phyloP scores from a whole-genome alignment of 2,888 invertebrate species.

The Arrhopalites spinosus region DNA sequence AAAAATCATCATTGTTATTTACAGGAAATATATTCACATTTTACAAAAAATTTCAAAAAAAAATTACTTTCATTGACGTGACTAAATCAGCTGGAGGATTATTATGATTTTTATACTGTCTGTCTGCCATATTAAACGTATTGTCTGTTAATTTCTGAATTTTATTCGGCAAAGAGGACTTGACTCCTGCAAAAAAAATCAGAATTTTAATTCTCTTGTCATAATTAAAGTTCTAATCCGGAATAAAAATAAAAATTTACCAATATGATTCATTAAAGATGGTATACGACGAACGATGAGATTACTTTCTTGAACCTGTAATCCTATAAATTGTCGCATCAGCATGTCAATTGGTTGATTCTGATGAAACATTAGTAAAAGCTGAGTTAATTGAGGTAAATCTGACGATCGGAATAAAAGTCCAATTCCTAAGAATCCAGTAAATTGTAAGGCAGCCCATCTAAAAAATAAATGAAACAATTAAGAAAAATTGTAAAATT shows the following conservation, averaged over 20 bases:
- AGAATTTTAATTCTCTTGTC: no score
- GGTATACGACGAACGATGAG: constrained; percentile 56
- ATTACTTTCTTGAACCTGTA: constrained; percentile 51
- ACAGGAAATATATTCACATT: no score
- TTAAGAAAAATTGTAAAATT: not conserved
- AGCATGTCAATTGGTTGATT: constrained; percentile 57
- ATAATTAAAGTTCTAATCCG: no score
- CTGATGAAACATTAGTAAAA: constrained; percentile 57
- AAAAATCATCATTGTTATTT: not conserved
- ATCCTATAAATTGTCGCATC: constrained; percentile 56
- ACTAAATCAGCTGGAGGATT: constrained; percentile 59
- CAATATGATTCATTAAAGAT: constrained; percentile 58
- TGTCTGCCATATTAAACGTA: constrained; percentile 55
- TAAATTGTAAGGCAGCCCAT: constrained; percentile 59
- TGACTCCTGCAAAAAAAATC: constrained; percentile 55
- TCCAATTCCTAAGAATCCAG: constrained; percentile 59
- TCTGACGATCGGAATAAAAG: constrained; percentile 57
- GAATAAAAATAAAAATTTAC: no score
- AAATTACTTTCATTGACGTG: constrained; percentile 57
- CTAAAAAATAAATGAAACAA: not conserved
- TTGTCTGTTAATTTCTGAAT: constrained; percentile 58
- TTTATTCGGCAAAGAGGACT: constrained; percentile 58
- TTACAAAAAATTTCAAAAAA: not conserved
- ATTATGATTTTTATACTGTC: constrained; percentile 56
- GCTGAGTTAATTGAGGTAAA: constrained; percentile 56